Conservation (phyloP, 2,888 invertebrate genomes). For the Aspidapion aeneum region DNA sequence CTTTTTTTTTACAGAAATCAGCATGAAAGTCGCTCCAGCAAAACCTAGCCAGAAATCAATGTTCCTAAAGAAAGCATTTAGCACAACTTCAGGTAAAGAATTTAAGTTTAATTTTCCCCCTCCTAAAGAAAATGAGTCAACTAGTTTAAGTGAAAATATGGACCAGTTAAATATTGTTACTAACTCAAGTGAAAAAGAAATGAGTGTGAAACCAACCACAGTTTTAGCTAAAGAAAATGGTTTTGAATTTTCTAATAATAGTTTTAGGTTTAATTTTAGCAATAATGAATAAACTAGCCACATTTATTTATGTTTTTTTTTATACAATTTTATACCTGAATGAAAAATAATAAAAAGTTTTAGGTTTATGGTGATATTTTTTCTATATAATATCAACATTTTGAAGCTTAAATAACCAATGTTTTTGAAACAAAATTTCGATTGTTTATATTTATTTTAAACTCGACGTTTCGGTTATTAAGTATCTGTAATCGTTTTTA, state of each 20-base stretch:
- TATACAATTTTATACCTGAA: too few relatives aligned
- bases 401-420: too few relatives aligned
- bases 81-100: conserved; percentile 50
- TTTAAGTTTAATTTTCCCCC: conserved; percentile 55
- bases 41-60: conserved; percentile 56
- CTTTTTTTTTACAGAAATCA: conserved; percentile 51
- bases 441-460: too few relatives aligned
- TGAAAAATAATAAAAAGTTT: too few relatives aligned
- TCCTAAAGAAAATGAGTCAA: conserved; percentile 13
- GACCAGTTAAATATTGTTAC: conserved; percentile 6
- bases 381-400: too few relatives aligned
- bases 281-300: conserved; percentile 5
- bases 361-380: too few relatives aligned
- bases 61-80: conserved; percentile 65
- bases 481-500: too few relatives aligned
- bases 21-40: conserved; percentile 56
- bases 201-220: too few relatives aligned
- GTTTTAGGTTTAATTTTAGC: conserved; percentile 66
- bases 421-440: too few relatives aligned
- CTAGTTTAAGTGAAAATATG: conserved; percentile 12
- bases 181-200: conserved; percentile 6
- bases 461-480: too few relatives aligned
- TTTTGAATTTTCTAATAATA: conserved; percentile 50
- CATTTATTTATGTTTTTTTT: too few relatives aligned
- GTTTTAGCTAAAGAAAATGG: conserved; percentile 18